phyloP scores from a whole-genome alignment of 2,888 invertebrate species.

The Leptinotarsa tumamoca region DNA sequence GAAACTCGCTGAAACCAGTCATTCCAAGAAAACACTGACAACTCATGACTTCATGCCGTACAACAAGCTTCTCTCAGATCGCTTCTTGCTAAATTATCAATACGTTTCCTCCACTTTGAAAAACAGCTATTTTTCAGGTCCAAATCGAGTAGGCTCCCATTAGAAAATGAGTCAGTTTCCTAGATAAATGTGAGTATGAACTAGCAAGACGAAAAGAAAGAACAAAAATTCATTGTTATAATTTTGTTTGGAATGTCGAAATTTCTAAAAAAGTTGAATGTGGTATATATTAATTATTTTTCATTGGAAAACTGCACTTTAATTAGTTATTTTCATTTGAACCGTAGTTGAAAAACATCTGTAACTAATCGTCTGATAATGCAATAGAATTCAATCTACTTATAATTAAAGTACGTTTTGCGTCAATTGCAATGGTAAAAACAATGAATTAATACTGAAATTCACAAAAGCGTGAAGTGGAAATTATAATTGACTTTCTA shows the following conservation, averaged over 20 bases:
- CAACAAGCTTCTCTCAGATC: not conserved
- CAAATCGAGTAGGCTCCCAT: conserved; percentile 16
- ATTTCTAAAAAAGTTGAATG: not conserved
- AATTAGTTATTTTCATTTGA: not conserved
- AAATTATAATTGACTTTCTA: conserved; percentile 16
- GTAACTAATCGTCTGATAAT: not conserved
- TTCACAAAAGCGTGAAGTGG: conserved; percentile 9
- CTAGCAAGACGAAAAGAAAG: not conserved
- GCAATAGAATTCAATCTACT: not conserved
- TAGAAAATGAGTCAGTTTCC: not conserved
- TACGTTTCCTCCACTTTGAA: conserved; percentile 30
- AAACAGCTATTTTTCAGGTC: conserved; percentile 39
- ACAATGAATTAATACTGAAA: not conserved
- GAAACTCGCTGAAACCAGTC: not conserved
- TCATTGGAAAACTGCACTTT: conserved; percentile 22
- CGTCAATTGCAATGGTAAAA: conserved; percentile 7
- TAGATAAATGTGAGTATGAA: conserved; percentile 31
- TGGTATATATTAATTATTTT: not conserved
- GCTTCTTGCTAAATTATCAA: conserved; percentile 36
- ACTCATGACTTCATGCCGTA: not conserved
- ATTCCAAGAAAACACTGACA: not conserved
- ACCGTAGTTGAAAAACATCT: not conserved
- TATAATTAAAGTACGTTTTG: not conserved
- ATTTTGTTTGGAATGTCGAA: not conserved
- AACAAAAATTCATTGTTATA: not conserved